Evolutionary conservation across 2,797 vertebrate species (phyloP), one percentile per base, ranked within the genome.

Genomic region (Liparis tanakae): DNA sequence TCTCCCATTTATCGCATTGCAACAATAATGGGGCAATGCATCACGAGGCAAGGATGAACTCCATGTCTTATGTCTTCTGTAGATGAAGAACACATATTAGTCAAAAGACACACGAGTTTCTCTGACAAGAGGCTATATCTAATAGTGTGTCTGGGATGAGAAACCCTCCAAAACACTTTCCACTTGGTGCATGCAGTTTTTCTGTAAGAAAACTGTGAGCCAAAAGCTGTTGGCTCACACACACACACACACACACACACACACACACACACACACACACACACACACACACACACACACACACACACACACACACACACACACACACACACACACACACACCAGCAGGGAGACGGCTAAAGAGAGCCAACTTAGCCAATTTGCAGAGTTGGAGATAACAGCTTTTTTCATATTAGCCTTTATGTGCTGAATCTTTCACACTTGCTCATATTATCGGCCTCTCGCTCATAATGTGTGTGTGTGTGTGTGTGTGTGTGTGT

Each of bases 311-410:
- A 30, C 25, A 30, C 25, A 30, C 25, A 30, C 25, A 30, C 25
- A 30, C 25, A 30, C 25, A 30, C 25, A 30, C 25, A 30, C n/a
- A n/a, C n/a, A 67, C 59, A 78, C 25, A 79, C 57, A 82, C 67
- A 65, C 70, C 79, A 74, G 76, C 46, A 81, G 83, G 83, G 58
- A 53, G 73, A 65, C n/a, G 13, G 60, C 83, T 67, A 80, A 75
- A 78, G 61, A 58, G 63, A 84, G 86, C 79, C 85, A 92, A 86
- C 85, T 88, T 82, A 90, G 82, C 74, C 75, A 74, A 87, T 88
- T 88, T 86, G 76, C 67, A 76, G 76, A 82, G 83, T 48, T 79
- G 80, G 69, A 80, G 87, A 86, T 85, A 87, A 83, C 84, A 72
- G 79, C 73, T 79, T 81, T 83, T 55, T 79, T 79, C 79, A 80